A percentile compares a stretch with the other conserved stretches of the same genome.
These are phyloP conservation scores for Microctonus aethiopoides DNA, from an alignment of 2,888 invertebrate genomes.

Conservation along the genomic window DNA sequence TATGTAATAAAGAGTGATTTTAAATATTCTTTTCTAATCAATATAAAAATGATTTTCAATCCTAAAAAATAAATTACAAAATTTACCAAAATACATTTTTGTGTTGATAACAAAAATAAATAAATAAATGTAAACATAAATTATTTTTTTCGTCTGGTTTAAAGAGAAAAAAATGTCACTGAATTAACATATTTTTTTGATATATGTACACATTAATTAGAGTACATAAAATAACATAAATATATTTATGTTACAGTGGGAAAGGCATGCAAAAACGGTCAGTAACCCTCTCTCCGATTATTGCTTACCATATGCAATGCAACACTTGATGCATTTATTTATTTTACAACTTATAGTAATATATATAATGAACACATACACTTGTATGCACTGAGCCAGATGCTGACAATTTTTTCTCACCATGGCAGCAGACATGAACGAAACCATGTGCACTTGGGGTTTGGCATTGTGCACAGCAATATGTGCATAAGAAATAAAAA, in stretches of 20 bases:
- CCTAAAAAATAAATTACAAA: too few species aligned
- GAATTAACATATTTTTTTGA: background rate
- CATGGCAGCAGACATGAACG: constrained; percentile 49
- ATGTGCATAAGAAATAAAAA: background rate
- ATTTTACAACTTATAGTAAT: too few species aligned
- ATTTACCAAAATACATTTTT: too few species aligned
- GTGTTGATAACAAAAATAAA: too few species aligned
- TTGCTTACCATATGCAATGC: constrained; percentile 24
- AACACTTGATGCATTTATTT: constrained; percentile 16
- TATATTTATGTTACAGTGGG: background rate
- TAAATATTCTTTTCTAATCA: too few species aligned
- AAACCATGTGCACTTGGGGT: constrained; percentile 36
- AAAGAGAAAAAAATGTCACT: background rate
- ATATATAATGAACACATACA: too few species aligned
- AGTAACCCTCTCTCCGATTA: constrained; percentile 40
- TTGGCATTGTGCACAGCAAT: constrained; percentile 26
- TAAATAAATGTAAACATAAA: too few species aligned
- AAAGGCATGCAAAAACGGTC: constrained; percentile 41
- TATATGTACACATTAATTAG: too few species aligned
- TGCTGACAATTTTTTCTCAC: constrained; percentile 52
- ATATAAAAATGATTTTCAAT: too few species aligned
- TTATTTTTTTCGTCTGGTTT: background rate
- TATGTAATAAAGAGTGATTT: too few species aligned
- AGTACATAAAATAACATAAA: background rate
- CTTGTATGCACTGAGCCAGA: constrained; percentile 50